Evolutionary conservation across 2,888 invertebrate species (phyloP).

Genomic region (Agrotis ipsilon): DNA sequence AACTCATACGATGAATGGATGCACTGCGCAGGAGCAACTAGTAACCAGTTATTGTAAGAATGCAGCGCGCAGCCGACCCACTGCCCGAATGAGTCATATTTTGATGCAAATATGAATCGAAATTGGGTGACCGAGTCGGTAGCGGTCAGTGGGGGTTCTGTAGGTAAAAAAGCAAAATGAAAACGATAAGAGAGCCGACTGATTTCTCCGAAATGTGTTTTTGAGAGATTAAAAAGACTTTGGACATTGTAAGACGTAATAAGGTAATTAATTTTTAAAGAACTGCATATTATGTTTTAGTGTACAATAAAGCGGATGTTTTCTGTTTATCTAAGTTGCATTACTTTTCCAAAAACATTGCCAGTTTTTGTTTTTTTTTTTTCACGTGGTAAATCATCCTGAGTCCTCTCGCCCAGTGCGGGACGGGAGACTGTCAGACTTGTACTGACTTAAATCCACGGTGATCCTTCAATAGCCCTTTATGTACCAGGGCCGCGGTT

Average conservation of each 20-base stretch:
- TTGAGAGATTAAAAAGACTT: not conserved
- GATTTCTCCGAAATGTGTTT: not conserved
- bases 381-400: too few species aligned
- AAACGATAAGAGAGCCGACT: not conserved
- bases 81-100: constrained; percentile 82
- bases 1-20: constrained; percentile 65
- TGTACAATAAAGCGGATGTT: too few species aligned
- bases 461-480: too few species aligned
- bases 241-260: not conserved
- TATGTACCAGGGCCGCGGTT: too few species aligned
- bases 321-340: too few species aligned
- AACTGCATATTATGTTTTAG: too few species aligned
- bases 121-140: constrained; percentile 36
- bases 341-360: too few species aligned
- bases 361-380: too few species aligned
- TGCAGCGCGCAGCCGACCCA: constrained; percentile 78
- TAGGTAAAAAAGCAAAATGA: constrained; percentile 1
- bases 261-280: too few species aligned
- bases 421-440: too few species aligned
- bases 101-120: constrained; percentile 49
- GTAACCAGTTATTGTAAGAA: constrained; percentile 68
- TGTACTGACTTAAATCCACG: too few species aligned
- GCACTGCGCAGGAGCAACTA: constrained; percentile 68
- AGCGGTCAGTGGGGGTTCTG: constrained; percentile 28
- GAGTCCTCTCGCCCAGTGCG: too few species aligned